Evolutionary conservation across 1,140 invertebrate species (phyloP).

Genomic region (Radopholus similis): DNA sequence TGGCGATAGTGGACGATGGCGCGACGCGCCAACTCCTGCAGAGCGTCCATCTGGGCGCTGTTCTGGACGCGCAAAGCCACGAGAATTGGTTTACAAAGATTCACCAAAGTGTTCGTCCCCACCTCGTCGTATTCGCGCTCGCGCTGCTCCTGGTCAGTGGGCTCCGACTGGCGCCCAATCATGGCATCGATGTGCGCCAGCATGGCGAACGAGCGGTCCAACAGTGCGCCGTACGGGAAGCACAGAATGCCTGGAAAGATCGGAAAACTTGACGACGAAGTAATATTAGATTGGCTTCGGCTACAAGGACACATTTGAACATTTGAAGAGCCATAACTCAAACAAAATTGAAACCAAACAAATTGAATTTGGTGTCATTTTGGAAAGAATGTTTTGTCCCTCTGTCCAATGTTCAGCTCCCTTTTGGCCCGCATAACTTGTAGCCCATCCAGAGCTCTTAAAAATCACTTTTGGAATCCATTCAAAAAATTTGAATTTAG

Average conservation of each 20-base stretch:
- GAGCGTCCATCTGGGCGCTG: constrained; percentile 27
- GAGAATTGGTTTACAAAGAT: not conserved
- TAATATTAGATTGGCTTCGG: too few species aligned
- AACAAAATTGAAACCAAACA: not conserved
- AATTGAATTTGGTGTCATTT: not conserved
- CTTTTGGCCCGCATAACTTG: too few species aligned
- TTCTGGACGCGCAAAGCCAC: not conserved
- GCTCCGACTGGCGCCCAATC: not conserved
- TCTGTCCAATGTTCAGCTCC: too few species aligned
- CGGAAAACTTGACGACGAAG: not conserved
- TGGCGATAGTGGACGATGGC: constrained; percentile 52
- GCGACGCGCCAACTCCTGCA: constrained; percentile 44
- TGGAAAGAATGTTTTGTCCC: too few species aligned
- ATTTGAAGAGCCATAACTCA: too few species aligned
- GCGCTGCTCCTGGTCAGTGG: constrained; percentile 7
- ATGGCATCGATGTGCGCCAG: constrained; percentile 44
- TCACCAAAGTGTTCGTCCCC: not conserved
- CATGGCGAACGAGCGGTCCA: constrained; percentile 49
- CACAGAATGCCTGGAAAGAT: constrained; percentile 49
- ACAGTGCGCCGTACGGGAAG: constrained; percentile 55
- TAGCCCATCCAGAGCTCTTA: too few species aligned
- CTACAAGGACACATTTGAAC: too few species aligned
- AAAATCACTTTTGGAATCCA: too few species aligned
- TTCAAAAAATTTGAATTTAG: too few species aligned
- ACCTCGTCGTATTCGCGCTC: constrained; percentile 34